A percentile compares a stretch with the other conserved stretches of the same genome.
Evolutionary conservation across 2,888 invertebrate species (phyloP).

Genomic region (Pristionchus arcanus): DNA sequence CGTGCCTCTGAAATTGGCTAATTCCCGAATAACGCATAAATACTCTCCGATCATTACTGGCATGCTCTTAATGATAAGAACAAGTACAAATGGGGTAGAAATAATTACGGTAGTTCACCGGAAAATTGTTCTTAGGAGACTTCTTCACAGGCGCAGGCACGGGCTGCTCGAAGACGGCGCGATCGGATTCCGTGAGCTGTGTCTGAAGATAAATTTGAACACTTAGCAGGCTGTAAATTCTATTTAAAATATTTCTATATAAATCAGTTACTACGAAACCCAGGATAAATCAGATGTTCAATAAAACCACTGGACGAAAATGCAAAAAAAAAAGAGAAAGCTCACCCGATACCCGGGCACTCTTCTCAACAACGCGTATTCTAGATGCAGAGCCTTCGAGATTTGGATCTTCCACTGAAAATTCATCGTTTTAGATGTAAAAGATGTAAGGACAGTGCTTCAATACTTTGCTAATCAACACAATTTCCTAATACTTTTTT

Average conservation of each 20-base stretch:
- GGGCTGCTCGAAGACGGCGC: not conserved
- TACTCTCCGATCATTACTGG: too few species aligned
- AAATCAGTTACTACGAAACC: too few species aligned
- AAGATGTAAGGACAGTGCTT: too few species aligned
- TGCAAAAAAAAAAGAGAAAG: not conserved
- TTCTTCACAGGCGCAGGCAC: not conserved
- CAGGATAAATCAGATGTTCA: too few species aligned
- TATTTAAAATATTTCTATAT: too few species aligned
- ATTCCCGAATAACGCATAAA: not conserved
- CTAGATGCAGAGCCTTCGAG: slow-evolving; percentile 14
- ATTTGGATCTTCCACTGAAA: slow-evolving; percentile 40
- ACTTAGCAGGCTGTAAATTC: too few species aligned
- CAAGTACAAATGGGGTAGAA: too few species aligned
- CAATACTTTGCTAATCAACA: too few species aligned
- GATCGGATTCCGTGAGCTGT: not conserved
- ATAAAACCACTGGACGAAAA: too few species aligned
- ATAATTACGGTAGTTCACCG: too few species aligned
- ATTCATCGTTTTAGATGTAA: too few species aligned
- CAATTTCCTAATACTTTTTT: too few species aligned
- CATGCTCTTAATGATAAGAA: not conserved
- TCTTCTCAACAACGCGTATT: not conserved
- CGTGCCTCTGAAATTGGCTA: not conserved
- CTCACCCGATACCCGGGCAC: not conserved
- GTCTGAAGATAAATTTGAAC: not conserved
- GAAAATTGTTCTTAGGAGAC: not conserved